A percentile compares a stretch with the other conserved stretches of the same genome.
phyloP scores from a whole-genome alignment of 1,140 invertebrate species.

The Leptonema lineaticorne region DNA sequence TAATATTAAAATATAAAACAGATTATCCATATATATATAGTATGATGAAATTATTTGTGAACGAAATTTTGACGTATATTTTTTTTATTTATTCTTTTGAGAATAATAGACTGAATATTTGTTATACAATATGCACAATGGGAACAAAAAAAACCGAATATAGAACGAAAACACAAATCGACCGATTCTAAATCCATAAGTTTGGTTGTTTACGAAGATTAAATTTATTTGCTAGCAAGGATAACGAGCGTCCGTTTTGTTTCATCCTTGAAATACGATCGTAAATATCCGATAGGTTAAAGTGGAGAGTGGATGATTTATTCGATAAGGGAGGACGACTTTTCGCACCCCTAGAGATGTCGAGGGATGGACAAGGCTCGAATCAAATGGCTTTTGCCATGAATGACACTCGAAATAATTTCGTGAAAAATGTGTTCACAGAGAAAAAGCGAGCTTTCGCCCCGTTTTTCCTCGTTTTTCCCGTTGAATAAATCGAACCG shows the following conservation, averaged over 20 bases:
- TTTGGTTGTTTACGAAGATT: constrained; percentile 18
- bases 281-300: constrained; percentile 14
- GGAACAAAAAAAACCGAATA: background rate
- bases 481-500: background rate
- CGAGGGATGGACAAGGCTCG: background rate
- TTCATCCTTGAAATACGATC: constrained; percentile 18
- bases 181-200: background rate
- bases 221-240: constrained; percentile 5
- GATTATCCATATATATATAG: no score
- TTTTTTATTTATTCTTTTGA: no score
- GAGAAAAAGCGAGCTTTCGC: background rate
- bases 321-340: background rate
- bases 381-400: constrained; percentile 8
- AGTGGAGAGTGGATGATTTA: constrained; percentile 16
- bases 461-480: no score
- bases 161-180: background rate
- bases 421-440: constrained; percentile 1
- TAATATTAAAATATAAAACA: background rate
- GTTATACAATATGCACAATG: no score
- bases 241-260: constrained; percentile 21
- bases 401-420: constrained; percentile 24
- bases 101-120: no score
- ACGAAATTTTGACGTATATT: background rate
- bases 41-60: background rate
- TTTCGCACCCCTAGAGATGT: constrained; percentile 5